Base-by-base conservation (phyloP, 1,140 invertebrate genomes). In the Eriocheir sinensis region DNA sequence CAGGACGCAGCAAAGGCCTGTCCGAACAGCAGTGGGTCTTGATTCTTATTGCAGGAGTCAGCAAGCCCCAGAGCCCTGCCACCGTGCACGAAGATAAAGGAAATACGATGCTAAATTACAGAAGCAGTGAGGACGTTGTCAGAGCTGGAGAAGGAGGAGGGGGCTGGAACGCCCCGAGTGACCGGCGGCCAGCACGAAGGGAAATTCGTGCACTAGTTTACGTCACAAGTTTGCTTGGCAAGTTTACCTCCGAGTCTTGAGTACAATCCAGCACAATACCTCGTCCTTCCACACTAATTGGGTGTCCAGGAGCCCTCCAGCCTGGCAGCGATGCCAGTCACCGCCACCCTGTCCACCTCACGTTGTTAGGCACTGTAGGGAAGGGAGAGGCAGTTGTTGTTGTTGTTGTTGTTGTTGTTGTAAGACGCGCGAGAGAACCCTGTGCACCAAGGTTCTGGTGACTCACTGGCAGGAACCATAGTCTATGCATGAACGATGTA, bases 191-290 rank as follows among this genome's bases (percentile, higher is more conserved):
- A 40, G 90, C 79, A 81, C 34, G 60, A 38, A 38, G 72, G 91
- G 91, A 86, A 80, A 93, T 48, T 93, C 91, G 40, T 86, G 91
- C 81, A 83, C 91, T 93, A 93, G 91, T 93, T 93, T 44, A 92
- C 91, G 83, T 93, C n/a, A 93, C 81, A 44, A 93, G 91, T 93
- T 93, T 93, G 81, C 91, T 86, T 85, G 91, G 80, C 91, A 85
- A 93, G 91, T 93, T 93, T 93, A 93, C 91, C 81, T 93, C 72
- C 80, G 81, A 93, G 81, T 93, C 91, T 93, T 53, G 91, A 93
- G 91, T 93, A 86, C 91, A 93, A 93, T 93, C 91, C 80, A 93
- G 91, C 91, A 93, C 91, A 93, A 93, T 93, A 85, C 80, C 81
- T 86, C 81, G 91, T 86, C 91, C 81, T 41, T 83, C 36, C 91